Base-by-base conservation (phyloP, 1,140 invertebrate genomes). In the Pseudomyrmex sp. region DNA sequence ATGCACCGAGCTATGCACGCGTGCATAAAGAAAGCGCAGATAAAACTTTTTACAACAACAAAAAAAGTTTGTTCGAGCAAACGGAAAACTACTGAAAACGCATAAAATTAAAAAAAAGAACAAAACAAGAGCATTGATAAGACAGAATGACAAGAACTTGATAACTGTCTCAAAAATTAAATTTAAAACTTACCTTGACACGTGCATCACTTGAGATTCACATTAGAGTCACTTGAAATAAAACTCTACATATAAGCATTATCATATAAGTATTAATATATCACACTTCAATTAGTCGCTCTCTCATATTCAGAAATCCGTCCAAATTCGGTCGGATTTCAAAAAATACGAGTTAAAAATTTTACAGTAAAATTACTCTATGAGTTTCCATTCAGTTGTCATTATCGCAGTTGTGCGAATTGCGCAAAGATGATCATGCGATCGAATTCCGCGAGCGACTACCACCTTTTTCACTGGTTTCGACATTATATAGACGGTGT, bases 381-480 rank as follows among this genome's bases (percentile, higher is more conserved):
- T 23, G 8, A 46, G 7, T 23, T 35, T 35, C 48, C 0, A 18
- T 35, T n/a, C 18, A 50, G 20, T 59, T 35, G 12, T 26, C 35
- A 15, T 61, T 13, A 13, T 50, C 59, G 35, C 35, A 35, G 70
- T 69, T 63, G 26, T 48, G 46, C 69, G 35, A 70, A 20, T 54
- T 44, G 12, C 12, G n/a, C 18, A 69, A 58, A 52, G 15, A 23
- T 58, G 59, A 8, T 59, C 66, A 61, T 35, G 56, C 70, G 77
- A 70, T 72, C 66, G 65, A 74, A 68, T 82, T 77, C 83, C 50
- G 69, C 68, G 73, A 86, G 56, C 66, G 84, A 87, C 86, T 87
- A 87, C 75, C 73, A 69, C 20, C 77, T 83, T 83, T 87, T 85
- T 69, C 72, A 79, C 54, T 50, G 46, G 52, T 77, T 56, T 58